A percentile compares a stretch with the other conserved stretches of the same genome.
phyloP scores from a whole-genome alignment of 2,888 invertebrate species.

The Megastigmus dorsalis region DNA sequence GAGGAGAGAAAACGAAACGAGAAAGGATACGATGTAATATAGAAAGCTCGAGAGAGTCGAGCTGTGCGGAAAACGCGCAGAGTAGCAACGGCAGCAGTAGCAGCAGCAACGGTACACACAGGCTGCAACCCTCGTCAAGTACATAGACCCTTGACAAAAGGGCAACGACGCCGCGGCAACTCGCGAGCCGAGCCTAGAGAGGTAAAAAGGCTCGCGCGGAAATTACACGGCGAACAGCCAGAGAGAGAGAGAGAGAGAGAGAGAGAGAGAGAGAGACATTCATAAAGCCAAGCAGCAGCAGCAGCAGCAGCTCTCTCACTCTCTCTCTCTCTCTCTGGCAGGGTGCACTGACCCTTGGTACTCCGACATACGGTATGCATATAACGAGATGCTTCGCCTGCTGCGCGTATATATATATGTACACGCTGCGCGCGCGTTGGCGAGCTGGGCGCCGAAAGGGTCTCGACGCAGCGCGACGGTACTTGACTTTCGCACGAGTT shows the following conservation, averaged over 20 bases:
- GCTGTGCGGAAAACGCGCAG: slow-evolving; percentile 15
- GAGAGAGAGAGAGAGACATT: neutral
- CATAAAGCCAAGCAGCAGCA: no score
- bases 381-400: no score
- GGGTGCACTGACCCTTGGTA: slow-evolving; percentile 34
- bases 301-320: no score
- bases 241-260: neutral
- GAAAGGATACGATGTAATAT: no score
- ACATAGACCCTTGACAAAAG: slow-evolving; percentile 54
- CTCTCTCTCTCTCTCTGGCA: no score
- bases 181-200: slow-evolving; percentile 3
- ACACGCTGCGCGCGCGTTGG: neutral
- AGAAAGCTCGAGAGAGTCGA: no score
- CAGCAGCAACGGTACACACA: slow-evolving; percentile 45
- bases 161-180: slow-evolving; percentile 52
- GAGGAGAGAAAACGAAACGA: no score
- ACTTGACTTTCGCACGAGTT: slow-evolving; percentile 30
- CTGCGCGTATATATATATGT: neutral
- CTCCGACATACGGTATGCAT: neutral
- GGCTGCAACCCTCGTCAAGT: slow-evolving; percentile 49
- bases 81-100: no score
- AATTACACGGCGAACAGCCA: slow-evolving; percentile 13
- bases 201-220: slow-evolving; percentile 43
- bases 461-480: no score
- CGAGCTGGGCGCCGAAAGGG: neutral